Base-by-base conservation (phyloP, 2,888 invertebrate species). In the Rhagonycha lutea region DNA sequence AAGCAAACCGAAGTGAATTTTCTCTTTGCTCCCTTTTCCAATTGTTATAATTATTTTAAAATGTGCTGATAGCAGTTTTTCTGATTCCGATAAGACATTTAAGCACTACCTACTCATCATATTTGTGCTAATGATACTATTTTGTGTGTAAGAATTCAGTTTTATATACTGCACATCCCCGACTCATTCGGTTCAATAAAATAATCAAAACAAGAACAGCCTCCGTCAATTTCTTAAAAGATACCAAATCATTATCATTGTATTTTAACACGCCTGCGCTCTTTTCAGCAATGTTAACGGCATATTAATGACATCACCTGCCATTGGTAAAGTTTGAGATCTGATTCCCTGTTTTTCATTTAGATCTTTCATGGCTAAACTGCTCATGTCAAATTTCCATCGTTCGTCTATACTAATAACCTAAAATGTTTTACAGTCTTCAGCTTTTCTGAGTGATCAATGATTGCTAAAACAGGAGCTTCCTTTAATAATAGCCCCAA, bases 141-240 rank as follows among this genome's bases (percentile, higher is more conserved):
- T 70, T 28, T 24, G 18, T 61, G 28, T 65, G 70, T 80, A 80
- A 3, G 78, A 72, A 68, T 81, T 80, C 14, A 78, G 10, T 78
- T 82, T 83, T 11, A 73, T 73, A 63, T 82, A 82, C 65, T 83
- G 82, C 14, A 82, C 80, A 73, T 82, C 82, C 8, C 81, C 82
- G 14, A 82, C 81, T 78, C 71, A 81, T 82, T 61, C 83, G 61
- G 73, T 82, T 82, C 9, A 83, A 73, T 28, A 79, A 65, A 72
- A 83, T 80, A 26, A 81, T 81, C 12, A 82, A 26, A 72, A 70
- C 81, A 9, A 83, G 65, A 65, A 63, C 28, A 12, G 81, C 71
- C 77, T 83, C 82, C 9, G 79, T 74, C 29, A 82, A 61, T 32
- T 78, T 79, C 74, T 80, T 82, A 72, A 80, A 81, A 29, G 74